A percentile compares a stretch with the other conserved stretches of the same genome.
Conservation (phyloP, 1,140 invertebrate genomes). For the Neuroterus valhalla region DNA sequence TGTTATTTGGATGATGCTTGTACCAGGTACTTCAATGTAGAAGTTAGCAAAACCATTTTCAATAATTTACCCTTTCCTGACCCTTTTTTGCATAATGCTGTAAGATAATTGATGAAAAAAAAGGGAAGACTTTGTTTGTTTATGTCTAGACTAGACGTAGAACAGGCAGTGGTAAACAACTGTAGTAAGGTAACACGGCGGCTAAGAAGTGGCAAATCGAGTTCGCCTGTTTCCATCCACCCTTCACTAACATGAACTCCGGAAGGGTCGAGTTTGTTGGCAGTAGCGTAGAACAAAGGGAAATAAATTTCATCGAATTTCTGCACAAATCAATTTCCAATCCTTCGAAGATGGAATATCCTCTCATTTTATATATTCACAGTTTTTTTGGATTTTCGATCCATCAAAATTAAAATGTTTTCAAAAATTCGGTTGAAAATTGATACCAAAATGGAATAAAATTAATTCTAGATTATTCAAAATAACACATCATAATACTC, state of each 20-base stretch:
- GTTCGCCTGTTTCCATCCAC: slow-evolving; percentile 26
- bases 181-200: slow-evolving; percentile 60
- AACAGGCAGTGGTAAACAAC: slow-evolving; percentile 66
- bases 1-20: no score
- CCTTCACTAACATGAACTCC: slow-evolving; percentile 33
- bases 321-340: no score
- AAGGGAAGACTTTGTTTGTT: background rate
- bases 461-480: no score
- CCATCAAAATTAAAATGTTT: no score
- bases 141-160: slow-evolving; percentile 39
- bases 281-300: background rate
- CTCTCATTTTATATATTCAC: no score
- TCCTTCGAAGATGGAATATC: no score
- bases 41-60: background rate
- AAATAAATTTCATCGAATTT: background rate
- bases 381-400: no score
- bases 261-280: slow-evolving; percentile 4
- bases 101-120: background rate
- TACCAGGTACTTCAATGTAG: no score
- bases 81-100: no score
- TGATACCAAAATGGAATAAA: no score
- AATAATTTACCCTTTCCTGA: background rate
- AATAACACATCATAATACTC: no score
- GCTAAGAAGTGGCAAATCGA: slow-evolving; percentile 56
- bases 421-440: no score